Evolutionary conservation across 2,888 invertebrate genomes (phyloP).

Genomic region (Tridacna gigas): DNA sequence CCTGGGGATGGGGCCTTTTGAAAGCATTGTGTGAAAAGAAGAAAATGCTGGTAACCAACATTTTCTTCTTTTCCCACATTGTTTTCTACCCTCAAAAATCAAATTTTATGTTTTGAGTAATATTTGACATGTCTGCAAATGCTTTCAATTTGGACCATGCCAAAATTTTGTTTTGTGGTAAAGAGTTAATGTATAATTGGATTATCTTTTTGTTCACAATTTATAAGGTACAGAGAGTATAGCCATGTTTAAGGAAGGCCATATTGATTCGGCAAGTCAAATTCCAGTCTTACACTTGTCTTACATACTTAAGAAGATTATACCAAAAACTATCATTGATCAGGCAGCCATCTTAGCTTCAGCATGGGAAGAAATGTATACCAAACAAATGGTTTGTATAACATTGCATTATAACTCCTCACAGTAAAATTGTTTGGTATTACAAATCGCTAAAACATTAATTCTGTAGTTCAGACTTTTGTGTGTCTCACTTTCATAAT

Average conservation of each 20-base stretch:
- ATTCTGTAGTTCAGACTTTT: no score
- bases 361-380: background rate
- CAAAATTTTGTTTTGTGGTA: background rate
- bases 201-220: background rate
- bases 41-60: no score
- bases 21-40: no score
- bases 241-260: slow-evolving; percentile 60
- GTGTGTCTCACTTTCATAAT: no score
- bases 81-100: no score
- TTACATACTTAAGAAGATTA: slow-evolving; percentile 54
- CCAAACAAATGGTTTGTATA: background rate
- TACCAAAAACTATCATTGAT: slow-evolving; percentile 26
- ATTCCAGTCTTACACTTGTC: slow-evolving; percentile 61
- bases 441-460: no score
- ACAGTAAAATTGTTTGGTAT: background rate
- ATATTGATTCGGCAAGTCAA: slow-evolving; percentile 59
- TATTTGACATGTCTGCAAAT: background rate
- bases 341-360: slow-evolving; percentile 25
- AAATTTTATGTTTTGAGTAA: no score
- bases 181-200: background rate
- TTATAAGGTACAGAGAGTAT: slow-evolving; percentile 42
- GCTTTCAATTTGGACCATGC: background rate
- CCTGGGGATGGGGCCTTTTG: no score
- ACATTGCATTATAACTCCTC: background rate
- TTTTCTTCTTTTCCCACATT: no score